phyloP scores from a whole-genome alignment of 1,140 invertebrate genomes.

The Lutraria rhynchaena region DNA sequence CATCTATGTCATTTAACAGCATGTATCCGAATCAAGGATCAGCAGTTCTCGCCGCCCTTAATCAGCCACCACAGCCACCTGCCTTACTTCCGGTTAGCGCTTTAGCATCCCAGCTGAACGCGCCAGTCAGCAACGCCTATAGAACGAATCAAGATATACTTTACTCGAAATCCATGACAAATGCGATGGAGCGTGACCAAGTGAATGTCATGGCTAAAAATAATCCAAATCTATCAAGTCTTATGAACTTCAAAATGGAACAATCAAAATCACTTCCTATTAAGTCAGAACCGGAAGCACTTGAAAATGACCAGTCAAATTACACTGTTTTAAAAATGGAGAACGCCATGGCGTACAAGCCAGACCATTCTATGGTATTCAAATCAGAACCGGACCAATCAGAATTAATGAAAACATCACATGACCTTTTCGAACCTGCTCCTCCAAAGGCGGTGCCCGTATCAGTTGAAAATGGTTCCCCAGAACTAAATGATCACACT shows the following conservation, averaged over 20 bases:
- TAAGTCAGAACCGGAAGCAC: conserved; percentile 23
- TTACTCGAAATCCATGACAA: conserved; percentile 38
- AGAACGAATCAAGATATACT: conserved; percentile 47
- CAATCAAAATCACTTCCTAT: conserved; percentile 15
- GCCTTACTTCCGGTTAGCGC: conserved; percentile 48
- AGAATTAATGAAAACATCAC: conserved; percentile 47
- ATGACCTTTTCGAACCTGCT: conserved; percentile 49
- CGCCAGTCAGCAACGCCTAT: conserved; percentile 28
- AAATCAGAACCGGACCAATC: conserved; percentile 47
- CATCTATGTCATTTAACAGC: conserved; percentile 29
- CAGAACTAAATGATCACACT: conserved; percentile 12
- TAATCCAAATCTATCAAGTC: conserved; percentile 41
- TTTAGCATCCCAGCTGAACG: conserved; percentile 24
- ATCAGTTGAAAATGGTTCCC: conserved; percentile 25
- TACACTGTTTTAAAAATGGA: conserved; percentile 31
- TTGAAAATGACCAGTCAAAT: conserved; percentile 28
- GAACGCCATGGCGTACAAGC: conserved; percentile 32
- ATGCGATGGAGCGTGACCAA: conserved; percentile 28
- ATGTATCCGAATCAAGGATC: conserved; percentile 44
- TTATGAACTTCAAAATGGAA: conserved; percentile 47
- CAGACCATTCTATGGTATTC: conserved; percentile 40
- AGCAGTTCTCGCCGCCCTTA: conserved; percentile 39
- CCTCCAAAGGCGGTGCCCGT: conserved; percentile 50
- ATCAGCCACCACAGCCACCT: conserved; percentile 38
- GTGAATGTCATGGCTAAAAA: conserved; percentile 34